phyloP scores from a whole-genome alignment of 2,888 invertebrate genomes.

The Pachycephus smyrnensis region DNA sequence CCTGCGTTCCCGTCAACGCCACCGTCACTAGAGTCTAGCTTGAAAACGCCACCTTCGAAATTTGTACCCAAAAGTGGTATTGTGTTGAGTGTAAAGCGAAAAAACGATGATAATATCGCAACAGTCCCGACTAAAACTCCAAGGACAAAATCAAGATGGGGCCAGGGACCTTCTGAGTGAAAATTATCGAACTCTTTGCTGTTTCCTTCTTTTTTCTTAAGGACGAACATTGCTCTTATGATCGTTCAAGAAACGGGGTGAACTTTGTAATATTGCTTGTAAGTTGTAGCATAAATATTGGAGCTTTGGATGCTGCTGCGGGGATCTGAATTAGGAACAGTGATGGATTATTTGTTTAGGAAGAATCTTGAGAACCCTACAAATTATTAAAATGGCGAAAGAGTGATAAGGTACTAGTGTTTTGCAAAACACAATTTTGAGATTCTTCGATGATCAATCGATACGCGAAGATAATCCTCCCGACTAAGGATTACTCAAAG shows the following conservation, averaged over 20 bases:
- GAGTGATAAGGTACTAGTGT: background rate
- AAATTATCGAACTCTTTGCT: background rate
- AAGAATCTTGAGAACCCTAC: background rate
- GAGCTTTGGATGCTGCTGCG: slow-evolving; percentile 9
- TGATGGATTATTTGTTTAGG: background rate
- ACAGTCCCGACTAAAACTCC: slow-evolving; percentile 38
- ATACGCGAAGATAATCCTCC: background rate
- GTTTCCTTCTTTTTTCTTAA: slow-evolving; percentile 1
- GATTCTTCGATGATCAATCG: background rate
- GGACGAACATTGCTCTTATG: background rate
- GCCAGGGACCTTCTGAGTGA: slow-evolving; percentile 57
- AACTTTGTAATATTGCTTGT: background rate
- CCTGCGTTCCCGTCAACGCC: slow-evolving; percentile 46
- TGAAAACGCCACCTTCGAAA: slow-evolving; percentile 35
- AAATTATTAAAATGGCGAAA: too few relatives aligned
- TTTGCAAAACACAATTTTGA: background rate
- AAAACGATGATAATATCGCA: slow-evolving; percentile 41
- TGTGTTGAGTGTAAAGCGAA: slow-evolving; percentile 55
- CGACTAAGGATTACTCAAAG: background rate
- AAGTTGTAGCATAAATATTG: slow-evolving; percentile 3
- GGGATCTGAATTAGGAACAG: background rate
- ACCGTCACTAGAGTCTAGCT: slow-evolving; percentile 24
- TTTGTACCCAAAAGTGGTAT: slow-evolving; percentile 54
- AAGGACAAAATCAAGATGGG: slow-evolving; percentile 60
- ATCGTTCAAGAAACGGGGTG: background rate